Evolutionary conservation across 2,113 vertebrate species (phyloP).

Genomic region (Cnemophilus loriae): DNA sequence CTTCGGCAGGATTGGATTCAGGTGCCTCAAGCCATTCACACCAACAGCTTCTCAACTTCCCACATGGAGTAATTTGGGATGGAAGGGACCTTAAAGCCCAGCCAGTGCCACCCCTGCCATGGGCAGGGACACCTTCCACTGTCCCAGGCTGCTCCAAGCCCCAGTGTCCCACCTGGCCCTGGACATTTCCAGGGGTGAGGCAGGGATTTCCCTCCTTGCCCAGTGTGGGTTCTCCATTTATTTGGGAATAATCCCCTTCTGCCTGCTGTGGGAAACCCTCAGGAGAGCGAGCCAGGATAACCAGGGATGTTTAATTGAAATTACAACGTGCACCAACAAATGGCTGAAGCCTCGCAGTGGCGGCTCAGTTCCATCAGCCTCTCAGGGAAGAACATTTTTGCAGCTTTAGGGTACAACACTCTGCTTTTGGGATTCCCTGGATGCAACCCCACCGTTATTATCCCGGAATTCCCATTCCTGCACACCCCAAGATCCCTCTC

Average conservation of each 20-base stretch:
- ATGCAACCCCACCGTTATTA: neutral
- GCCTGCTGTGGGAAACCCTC: neutral
- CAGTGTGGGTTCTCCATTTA: neutral
- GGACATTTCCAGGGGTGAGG: neutral
- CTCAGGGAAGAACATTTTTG: neutral
- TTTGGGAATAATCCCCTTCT: neutral
- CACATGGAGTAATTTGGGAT: neutral
- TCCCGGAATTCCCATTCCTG: neutral
- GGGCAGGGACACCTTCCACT: neutral
- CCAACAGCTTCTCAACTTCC: neutral
- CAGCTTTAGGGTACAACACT: neutral
- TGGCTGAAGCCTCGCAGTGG: neutral
- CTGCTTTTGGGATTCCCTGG: neutral
- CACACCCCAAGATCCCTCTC: neutral
- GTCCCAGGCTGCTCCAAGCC: neutral
- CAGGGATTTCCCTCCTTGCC: neutral
- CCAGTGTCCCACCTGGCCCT: rapidly evolving
- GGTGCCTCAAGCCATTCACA: neutral
- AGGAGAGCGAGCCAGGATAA: neutral
- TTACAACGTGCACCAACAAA: neutral
- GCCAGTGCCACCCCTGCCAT: neutral
- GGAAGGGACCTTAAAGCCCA: neutral
- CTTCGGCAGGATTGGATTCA: neutral
- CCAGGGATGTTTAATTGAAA: neutral
- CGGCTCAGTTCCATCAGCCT: neutral